Base-by-base conservation (phyloP, 2,113 vertebrate genomes). In the Telmatochromis sp. region DNA sequence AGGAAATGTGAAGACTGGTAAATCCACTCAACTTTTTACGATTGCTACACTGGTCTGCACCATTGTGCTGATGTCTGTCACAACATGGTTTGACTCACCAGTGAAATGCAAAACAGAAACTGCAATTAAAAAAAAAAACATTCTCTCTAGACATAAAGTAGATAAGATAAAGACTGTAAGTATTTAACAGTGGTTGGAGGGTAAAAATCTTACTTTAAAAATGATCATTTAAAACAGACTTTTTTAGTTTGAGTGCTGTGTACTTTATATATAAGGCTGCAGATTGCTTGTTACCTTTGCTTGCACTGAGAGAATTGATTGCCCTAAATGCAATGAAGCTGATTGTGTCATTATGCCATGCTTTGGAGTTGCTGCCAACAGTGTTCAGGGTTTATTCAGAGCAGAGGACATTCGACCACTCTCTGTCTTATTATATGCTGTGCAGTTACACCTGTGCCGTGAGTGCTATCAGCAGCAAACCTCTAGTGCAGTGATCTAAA, bases 1-100 rank as follows among this genome's bases (percentile, higher is more conserved):
- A 91, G 87, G 90, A 94, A 92, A 84, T 75, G 57, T 28, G 9
- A 84, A 63, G 4, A 26, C n/a, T 51, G 6, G 3, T 11, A n/a
- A 35, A 23, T 33, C 15, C 42, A 21, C 53, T n/a, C 7, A 42
- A 50, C 5, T 21, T 7, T 51, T 17, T 21, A 4, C 9, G 55
- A 31, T 21, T 65, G 23, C 9, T 50, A 40, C 6, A 21, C 1
- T 2, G 4, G 10, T 57, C 13, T 88, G 51, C 11, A 33, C 28
- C 15, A 14, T 40, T 82, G 37, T 26, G 12, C 3, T 23, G 80
- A 5, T 73, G 42, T 10, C 26, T 82, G 55, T 50, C 9, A 54
- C 17, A 23, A 37, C 11, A 54, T 21, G 19, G 23, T 42, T 60
- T 60, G 7, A 5, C 7, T 54, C 8, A 1, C 13, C 12, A 31